Evolutionary conservation across 2,113 vertebrate genomes (phyloP), one percentile per base, ranked within the genome.

Genomic region (Corythoichthys intestinalis): DNA sequence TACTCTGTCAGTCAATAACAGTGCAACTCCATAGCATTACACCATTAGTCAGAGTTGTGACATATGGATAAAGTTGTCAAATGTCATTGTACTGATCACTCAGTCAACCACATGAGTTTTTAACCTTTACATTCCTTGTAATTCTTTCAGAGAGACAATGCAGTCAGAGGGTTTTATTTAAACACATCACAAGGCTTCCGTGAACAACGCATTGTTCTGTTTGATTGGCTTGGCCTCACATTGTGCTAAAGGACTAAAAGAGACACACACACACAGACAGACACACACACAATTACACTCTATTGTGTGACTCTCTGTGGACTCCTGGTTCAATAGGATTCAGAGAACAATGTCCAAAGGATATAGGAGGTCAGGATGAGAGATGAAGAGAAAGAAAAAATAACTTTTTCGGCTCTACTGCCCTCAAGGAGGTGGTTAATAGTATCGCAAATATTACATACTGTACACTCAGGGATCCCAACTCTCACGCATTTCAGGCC

Each of bases 251-350:
- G 61, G 20, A 63, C 61, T 63, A 61, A 73, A 73, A 54, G 46
- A 76, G 67, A 69, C 52, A 59, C 28, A 56, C 48, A 46, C 37
- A 37, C 49, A 66, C 37, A 41, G 70, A 65, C 34, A 28, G 35
- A 69, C 52, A 50, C 38, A 71, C 58, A 62, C 28, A 72, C 73
- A 81, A 80, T 79, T 81, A 63, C 81, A 85, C 76, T 75, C 79
- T 56, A 87, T 87, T 90, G 89, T 89, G 67, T 47, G 69, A 69
- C 80, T 84, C 87, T 90, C 79, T 73, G 75, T 79, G 73, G 73
- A 88, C 81, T 78, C 71, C 57, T 47, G 79, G 78, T 88, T 92
- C 89, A 89, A 90, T 85, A 87, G 83, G 85, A 87, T 82, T 82
- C 70, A 53, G 85, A 88, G 84, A 90, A 91, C 91, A 91, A 91